These are phyloP conservation scores for Leiothrix lutea DNA, from an alignment of 2,113 vertebrate species.

Conservation along the genomic window DNA sequence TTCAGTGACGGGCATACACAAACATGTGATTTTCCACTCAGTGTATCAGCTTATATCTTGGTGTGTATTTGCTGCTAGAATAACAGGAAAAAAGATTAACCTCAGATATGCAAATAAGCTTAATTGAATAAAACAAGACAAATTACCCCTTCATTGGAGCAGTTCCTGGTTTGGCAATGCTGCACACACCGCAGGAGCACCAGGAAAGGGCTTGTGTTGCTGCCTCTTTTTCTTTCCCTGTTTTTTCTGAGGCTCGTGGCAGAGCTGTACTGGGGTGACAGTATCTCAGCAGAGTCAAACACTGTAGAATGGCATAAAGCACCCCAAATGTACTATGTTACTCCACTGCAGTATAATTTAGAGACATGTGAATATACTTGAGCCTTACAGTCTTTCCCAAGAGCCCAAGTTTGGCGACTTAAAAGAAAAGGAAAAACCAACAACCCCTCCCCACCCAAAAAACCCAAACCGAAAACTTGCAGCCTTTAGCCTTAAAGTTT, in stretches of 20 bases:
- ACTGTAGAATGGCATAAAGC: background rate
- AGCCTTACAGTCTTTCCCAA: background rate
- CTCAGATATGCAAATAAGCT: constrained; percentile 57
- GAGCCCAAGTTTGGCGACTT: background rate
- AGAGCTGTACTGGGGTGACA: background rate
- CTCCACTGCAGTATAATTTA: background rate
- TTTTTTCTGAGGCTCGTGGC: background rate
- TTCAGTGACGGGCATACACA: constrained; percentile 7
- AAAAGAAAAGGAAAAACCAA: background rate
- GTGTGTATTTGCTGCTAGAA: background rate
- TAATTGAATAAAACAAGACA: constrained; percentile 40
- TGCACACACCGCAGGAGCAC: background rate
- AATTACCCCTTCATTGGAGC: background rate
- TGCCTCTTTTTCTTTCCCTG: background rate
- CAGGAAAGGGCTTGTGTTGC: fast-evolving
- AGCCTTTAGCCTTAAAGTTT: background rate
- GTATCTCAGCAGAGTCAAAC: background rate
- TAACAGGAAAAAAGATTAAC: constrained; percentile 31
- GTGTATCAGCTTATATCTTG: background rate
- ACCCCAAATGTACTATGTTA: background rate
- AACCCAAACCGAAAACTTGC: background rate
- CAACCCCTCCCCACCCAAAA: background rate
- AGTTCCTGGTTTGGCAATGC: background rate
- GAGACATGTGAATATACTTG: background rate
- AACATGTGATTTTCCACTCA: constrained; percentile 46